Evolutionary conservation across 1,140 invertebrate genomes (phyloP).

Genomic region (Sinella curviseta): DNA sequence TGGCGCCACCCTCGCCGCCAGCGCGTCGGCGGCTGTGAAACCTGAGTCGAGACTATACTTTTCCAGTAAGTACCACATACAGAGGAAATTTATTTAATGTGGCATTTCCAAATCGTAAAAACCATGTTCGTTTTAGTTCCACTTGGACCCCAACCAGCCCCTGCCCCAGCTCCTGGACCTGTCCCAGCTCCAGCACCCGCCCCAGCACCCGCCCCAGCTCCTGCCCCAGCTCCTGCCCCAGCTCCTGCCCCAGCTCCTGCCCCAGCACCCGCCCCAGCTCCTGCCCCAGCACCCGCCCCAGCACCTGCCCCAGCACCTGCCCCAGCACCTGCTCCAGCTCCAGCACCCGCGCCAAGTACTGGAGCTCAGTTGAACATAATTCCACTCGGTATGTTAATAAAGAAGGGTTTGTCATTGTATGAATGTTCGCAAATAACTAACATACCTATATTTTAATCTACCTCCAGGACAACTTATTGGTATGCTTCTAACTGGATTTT

Average conservation of each 20-base stretch:
- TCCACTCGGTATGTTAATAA: background rate
- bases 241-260: background rate
- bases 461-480: background rate
- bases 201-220: too few relatives aligned
- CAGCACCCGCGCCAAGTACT: too few relatives aligned
- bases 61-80: background rate
- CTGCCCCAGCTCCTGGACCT: background rate
- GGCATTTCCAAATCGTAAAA: too few relatives aligned
- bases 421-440: background rate
- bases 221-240: background rate
- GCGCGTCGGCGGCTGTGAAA: background rate
- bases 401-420: too few relatives aligned
- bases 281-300: background rate
- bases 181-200: background rate
- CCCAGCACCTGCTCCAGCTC: background rate
- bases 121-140: background rate
- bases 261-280: too few relatives aligned
- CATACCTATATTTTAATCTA: background rate
- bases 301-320: background rate
- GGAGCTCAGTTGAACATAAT: background rate
- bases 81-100: too few relatives aligned
- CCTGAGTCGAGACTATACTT: background rate
- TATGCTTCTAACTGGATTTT: background rate
- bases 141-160: background rate
- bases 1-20: background rate